Base-by-base conservation (phyloP, 2,797 vertebrate species). In the Gymnoscopelus braueri region DNA sequence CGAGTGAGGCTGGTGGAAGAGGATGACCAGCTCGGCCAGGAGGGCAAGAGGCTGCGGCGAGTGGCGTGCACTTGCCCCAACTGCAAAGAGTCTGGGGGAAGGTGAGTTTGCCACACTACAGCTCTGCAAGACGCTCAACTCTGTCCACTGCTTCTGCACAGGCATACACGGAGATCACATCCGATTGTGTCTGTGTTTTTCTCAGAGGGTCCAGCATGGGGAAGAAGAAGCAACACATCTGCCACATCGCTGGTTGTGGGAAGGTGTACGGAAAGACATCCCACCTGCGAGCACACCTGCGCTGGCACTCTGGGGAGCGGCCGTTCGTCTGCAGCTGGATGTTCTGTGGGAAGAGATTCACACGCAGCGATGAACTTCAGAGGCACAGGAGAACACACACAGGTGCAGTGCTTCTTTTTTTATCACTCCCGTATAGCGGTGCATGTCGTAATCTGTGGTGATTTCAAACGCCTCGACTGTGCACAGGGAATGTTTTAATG, bases 321-420 rank as follows among this genome's bases (percentile, higher is more conserved):
- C 98, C 98, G 35, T 99, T 99, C 90, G 93, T 99, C 67, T 99
- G 98, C 94, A 98, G 93, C 79, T 99, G 98, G 98, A 97, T 97
- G 96, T 98, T 97, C 91, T 99, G 98, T 85, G 98, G 98, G 72
- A 99, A 99, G 89, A 96, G 96, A 88, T 99, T 99, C 93, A 99
- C 98, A 60, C 96, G 98, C 90, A 98, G 97, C 1, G 98, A 99
- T 85, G 98, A 99, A 89, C 94, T 99, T 75, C 98, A 99, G 93
- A 94, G 98, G 77, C 98, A 99, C 93, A 93, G 97, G 90, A 96
- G 98, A 88, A 99, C 98, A 75, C 98, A 99, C 90, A 99, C 98
- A 95, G 98, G 98, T 99, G 90, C 81, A 69, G 76, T 74, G 26
- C 29, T 48, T 58, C 57, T 24, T 29, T 51, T 19, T 29, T 24